Percentiles rank a stretch among this genome's conserved stretches.
Conservation (phyloP, 2,113 vertebrate species). For the Melanerpes formicivorus region DNA sequence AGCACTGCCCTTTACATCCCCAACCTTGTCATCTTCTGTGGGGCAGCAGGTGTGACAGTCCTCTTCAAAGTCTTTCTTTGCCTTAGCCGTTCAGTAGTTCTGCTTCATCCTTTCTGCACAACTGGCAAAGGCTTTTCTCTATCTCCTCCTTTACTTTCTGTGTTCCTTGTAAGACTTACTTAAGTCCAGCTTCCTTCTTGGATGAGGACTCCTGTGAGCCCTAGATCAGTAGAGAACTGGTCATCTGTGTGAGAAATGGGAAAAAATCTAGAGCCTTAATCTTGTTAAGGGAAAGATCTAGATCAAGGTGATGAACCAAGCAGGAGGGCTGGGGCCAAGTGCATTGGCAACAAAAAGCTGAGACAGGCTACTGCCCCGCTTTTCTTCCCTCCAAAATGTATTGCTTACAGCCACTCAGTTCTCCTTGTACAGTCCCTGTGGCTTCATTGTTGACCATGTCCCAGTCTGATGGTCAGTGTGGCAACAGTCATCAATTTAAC, state of each 20-base stretch:
- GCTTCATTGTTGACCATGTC: neutral
- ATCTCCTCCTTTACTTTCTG: neutral
- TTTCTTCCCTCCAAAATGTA: fast-evolving
- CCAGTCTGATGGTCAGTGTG: neutral
- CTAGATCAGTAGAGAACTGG: neutral
- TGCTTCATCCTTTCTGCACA: neutral
- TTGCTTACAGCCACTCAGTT: neutral
- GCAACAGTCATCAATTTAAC: neutral
- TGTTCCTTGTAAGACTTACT: neutral
- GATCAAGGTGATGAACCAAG: neutral
- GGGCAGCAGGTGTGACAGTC: neutral
- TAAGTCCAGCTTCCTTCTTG: neutral
- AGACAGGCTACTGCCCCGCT: neutral
- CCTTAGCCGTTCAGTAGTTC: neutral
- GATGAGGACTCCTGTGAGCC: neutral
- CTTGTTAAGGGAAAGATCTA: neutral
- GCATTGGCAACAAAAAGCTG: neutral
- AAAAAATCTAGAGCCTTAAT: neutral
- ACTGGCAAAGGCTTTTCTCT: neutral
- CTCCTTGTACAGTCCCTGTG: neutral
- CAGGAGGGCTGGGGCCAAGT: neutral
- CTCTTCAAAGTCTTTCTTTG: neutral
- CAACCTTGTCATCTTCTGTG: neutral
- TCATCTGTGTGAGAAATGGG: neutral
- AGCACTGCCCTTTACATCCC: neutral